Conservation (phyloP, 2,797 vertebrate species). For the Melanotaenia parkinsoni region DNA sequence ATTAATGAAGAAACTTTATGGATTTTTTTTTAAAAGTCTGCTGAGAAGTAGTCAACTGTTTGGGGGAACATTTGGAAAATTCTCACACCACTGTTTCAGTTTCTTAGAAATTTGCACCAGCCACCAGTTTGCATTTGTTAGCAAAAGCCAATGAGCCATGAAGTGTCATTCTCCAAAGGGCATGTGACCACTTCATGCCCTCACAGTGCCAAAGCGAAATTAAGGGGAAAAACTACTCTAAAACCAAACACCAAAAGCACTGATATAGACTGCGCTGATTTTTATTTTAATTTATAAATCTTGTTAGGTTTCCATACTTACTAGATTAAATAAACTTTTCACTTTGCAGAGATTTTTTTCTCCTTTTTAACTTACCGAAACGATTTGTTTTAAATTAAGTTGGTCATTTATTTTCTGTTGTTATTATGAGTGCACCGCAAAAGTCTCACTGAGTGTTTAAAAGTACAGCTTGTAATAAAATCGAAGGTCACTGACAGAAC, state of each 20-base stretch:
- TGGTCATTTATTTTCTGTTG: too few relatives aligned
- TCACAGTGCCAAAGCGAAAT: conserved; percentile 19
- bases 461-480: too few relatives aligned
- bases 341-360: background rate
- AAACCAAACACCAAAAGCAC: background rate
- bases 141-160: conserved; percentile 48
- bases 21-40: conserved; percentile 25
- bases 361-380: background rate
- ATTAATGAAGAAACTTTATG: conserved; percentile 16
- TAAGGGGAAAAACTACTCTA: conserved; percentile 8
- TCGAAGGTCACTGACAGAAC: too few relatives aligned
- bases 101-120: conserved; percentile 56
- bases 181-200: conserved; percentile 30
- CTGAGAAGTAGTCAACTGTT: conserved; percentile 23
- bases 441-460: too few relatives aligned
- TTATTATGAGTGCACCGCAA: too few relatives aligned
- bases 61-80: conserved; percentile 42
- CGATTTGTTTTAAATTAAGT: background rate
- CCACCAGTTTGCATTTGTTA: conserved; percentile 44
- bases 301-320: background rate
- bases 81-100: conserved; percentile 37
- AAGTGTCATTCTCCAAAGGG: conserved; percentile 37
- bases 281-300: too few relatives aligned
- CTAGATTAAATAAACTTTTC: background rate
- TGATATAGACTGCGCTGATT: background rate